Evolutionary conservation across 2,113 vertebrate genomes (phyloP), one percentile per base, ranked within the genome.

Genomic region (Haplotaxodon microlepis): DNA sequence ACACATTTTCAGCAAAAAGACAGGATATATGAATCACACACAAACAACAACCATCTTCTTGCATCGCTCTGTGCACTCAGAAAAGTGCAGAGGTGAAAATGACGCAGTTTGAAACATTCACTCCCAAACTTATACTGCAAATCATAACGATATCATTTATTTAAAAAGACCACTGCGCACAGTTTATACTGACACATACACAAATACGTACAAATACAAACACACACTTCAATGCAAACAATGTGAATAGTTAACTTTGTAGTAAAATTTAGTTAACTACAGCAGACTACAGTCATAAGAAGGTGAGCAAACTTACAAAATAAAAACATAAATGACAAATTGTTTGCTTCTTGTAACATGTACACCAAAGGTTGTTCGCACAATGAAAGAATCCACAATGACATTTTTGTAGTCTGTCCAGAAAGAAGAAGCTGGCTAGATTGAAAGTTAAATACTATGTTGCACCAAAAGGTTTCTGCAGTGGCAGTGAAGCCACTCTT

Each of bases 1-100:
- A 79, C 82, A 83, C 83, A 76, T 88, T 89, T 89, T 89, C 42
- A 88, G 86, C 59, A 31, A 85, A 88, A 92, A 54, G 7, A 90
- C 88, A 92, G 88, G 89, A 92, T 90, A 92, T 87, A 81, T 54
- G 12, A 81, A 10, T 9, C 5, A 61, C 27, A 5, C 24, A 59
- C 7, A 73, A 8, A 42, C 6, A 11, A 10, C 24, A 40, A 21
- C 34, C 1, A 0, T 0, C 29, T 47, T 21, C 31, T 24, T 29
- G 78, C n/a, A 3, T 17, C 1, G 2, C 4, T 78, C 8, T n/a
- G 38, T 45, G 36, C 45, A 2, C 38, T 50, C 54, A 38, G 7
- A n/a, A 5, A 10, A 40, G 19, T 71, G 61, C 56, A 54, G 11
- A 82, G 10, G 13, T 63, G 53, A 76, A 80, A 38, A 71, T 16